Conservation (phyloP, 2,797 vertebrate genomes). For the Phalloptychus januarius region DNA sequence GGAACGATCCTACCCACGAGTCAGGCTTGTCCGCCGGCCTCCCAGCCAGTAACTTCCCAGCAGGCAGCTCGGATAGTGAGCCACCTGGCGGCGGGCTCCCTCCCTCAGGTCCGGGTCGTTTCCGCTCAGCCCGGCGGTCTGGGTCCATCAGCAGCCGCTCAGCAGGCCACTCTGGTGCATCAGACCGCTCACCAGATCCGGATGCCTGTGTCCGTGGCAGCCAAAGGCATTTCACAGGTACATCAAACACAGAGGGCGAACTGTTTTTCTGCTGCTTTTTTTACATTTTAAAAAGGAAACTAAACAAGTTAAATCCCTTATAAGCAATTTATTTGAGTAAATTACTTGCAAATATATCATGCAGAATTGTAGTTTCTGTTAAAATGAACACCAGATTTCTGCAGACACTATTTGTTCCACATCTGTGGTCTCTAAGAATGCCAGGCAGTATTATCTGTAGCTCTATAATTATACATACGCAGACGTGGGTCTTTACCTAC, state of each 20-base stretch:
- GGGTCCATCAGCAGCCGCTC: conserved; percentile 74
- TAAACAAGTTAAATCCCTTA: too few species aligned
- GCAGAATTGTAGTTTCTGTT: background rate
- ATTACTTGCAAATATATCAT: background rate
- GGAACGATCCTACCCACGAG: conserved; percentile 88
- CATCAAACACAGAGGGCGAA: conserved; percentile 3
- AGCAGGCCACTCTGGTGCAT: conserved; percentile 84
- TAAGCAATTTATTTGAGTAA: background rate
- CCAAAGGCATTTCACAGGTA: conserved; percentile 93
- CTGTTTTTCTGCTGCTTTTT: background rate
- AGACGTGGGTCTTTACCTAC: background rate
- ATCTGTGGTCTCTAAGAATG: too few species aligned
- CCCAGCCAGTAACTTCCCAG: conserved; percentile 81
- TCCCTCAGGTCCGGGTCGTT: conserved; percentile 94
- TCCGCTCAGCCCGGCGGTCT: conserved; percentile 84
- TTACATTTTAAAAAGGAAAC: too few species aligned
- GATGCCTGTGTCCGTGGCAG: conserved; percentile 85
- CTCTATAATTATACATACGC: background rate
- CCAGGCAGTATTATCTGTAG: too few species aligned
- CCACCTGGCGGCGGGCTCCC: conserved; percentile 82
- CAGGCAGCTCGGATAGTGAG: conserved; percentile 81
- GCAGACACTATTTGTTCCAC: background rate
- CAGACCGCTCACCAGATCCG: conserved; percentile 89
- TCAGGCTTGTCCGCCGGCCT: conserved; percentile 75
- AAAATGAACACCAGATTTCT: background rate